Conservation (phyloP, 2,888 invertebrate species). For the Drosophila maculinotata region DNA sequence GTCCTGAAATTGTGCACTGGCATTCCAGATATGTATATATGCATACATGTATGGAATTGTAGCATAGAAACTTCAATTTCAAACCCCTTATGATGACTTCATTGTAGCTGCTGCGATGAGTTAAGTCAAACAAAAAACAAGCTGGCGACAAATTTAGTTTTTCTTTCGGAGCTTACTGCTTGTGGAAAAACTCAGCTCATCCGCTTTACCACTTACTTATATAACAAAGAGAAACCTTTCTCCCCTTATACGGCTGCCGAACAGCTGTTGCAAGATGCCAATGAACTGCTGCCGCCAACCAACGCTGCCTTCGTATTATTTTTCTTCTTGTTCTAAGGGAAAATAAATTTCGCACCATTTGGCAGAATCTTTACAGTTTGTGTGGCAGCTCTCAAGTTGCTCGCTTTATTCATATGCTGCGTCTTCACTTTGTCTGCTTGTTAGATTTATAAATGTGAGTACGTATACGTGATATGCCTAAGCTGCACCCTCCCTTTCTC, state of each 20-base stretch:
- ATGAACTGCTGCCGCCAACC: slow-evolving; percentile 60
- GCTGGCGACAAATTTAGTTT: slow-evolving; percentile 31
- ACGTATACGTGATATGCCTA: slow-evolving; percentile 56
- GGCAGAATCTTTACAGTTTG: slow-evolving; percentile 52
- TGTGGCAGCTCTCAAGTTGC: slow-evolving; percentile 34
- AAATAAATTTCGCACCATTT: slow-evolving; percentile 77
- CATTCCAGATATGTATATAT: background rate
- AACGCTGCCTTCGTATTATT: background rate
- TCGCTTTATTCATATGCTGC: slow-evolving; percentile 46
- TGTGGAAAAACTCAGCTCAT: slow-evolving; percentile 32
- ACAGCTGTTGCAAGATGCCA: slow-evolving; percentile 74
- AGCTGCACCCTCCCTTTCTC: slow-evolving; percentile 7
- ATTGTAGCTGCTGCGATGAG: slow-evolving; percentile 14
- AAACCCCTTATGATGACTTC: slow-evolving; percentile 32
- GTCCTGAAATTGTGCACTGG: slow-evolving; percentile 11
- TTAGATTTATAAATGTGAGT: slow-evolving; percentile 59
- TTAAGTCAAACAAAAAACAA: slow-evolving; percentile 12
- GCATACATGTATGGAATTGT: background rate
- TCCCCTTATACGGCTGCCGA: slow-evolving; percentile 7
- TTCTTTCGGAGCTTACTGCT: slow-evolving; percentile 16
- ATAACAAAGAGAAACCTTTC: slow-evolving; percentile 24
- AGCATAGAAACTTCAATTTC: slow-evolving; percentile 2
- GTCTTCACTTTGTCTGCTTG: slow-evolving; percentile 16
- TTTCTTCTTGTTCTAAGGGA: slow-evolving; percentile 27
- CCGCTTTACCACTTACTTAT: slow-evolving; percentile 38